Evolutionary conservation across 2,797 vertebrate genomes (phyloP).

Genomic region (Coendou prehensilis): DNA sequence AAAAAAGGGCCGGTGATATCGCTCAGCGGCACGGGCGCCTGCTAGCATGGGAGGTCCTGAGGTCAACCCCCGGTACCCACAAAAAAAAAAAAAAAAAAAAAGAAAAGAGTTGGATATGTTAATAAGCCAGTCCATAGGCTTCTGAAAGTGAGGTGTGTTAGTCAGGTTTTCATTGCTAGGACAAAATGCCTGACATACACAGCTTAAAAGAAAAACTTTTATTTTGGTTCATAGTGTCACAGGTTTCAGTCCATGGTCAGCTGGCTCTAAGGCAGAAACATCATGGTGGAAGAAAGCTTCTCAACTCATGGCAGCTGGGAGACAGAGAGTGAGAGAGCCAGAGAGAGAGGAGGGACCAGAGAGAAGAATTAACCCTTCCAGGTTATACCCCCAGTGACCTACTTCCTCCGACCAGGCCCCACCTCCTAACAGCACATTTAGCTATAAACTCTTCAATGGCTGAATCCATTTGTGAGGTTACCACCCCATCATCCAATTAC

Average conservation of each 20-base stretch:
- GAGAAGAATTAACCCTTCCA: background rate
- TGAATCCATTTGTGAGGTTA: background rate
- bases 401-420: background rate
- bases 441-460: background rate
- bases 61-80: too few relatives aligned
- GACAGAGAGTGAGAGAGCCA: background rate
- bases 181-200: background rate
- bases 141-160: background rate
- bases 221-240: background rate
- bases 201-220: background rate
- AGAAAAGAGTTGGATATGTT: background rate
- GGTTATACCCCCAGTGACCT: background rate
- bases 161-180: background rate
- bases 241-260: background rate
- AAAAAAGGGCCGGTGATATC: too few relatives aligned
- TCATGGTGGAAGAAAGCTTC: background rate
- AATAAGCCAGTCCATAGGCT: background rate
- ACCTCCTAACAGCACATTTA: background rate
- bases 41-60: too few relatives aligned
- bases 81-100: too few relatives aligned
- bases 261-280: background rate
- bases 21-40: too few relatives aligned
- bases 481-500: background rate
- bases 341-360: background rate
- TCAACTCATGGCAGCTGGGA: background rate